phyloP scores from a whole-genome alignment of 92 coral and sea anemone species.

The Nematostella vectensis region DNA sequence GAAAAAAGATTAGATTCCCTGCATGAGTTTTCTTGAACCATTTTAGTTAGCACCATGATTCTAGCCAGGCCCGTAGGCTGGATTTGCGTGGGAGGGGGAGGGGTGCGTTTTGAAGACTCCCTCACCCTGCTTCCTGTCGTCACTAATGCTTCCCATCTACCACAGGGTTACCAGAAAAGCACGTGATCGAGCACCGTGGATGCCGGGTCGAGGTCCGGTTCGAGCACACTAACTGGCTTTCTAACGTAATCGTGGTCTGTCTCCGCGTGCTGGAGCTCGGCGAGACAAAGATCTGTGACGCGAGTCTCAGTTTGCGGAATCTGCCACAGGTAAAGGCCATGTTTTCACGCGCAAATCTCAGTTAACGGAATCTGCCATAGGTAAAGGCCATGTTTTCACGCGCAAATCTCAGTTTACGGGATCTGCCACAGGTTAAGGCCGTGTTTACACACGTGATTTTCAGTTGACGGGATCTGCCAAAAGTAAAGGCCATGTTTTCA shows the following conservation, averaged over 20 bases:
- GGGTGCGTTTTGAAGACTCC: no score
- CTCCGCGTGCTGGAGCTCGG: conserved; percentile 82
- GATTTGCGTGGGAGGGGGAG: no score
- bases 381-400: conserved; percentile 68
- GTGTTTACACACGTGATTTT: conserved; percentile 62
- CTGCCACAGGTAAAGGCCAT: conserved; percentile 66
- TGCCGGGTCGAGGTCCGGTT: conserved; percentile 68
- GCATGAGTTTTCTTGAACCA: no score
- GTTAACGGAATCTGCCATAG: conserved; percentile 38
- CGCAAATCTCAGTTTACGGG: conserved; percentile 41
- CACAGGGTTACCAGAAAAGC: conserved; percentile 76
- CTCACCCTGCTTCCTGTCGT: no score
- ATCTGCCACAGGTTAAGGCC: conserved; percentile 59
- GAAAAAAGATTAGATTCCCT: no score
- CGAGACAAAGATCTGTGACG: conserved; percentile 56
- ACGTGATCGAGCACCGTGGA: conserved; percentile 43
- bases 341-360: conserved; percentile 59
- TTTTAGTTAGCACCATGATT: no score
- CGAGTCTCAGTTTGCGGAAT: conserved; percentile 36
- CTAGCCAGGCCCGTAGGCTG: no score
- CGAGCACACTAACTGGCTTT: conserved; percentile 82
- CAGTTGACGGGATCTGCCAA: conserved; percentile 36
- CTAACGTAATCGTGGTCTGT: conserved; percentile 69
- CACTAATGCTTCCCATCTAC: no score
- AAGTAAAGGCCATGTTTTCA: conserved; percentile 50